Evolutionary conservation across 2,797 vertebrate species (phyloP).

Genomic region (Coregonus ussuriensis): DNA sequence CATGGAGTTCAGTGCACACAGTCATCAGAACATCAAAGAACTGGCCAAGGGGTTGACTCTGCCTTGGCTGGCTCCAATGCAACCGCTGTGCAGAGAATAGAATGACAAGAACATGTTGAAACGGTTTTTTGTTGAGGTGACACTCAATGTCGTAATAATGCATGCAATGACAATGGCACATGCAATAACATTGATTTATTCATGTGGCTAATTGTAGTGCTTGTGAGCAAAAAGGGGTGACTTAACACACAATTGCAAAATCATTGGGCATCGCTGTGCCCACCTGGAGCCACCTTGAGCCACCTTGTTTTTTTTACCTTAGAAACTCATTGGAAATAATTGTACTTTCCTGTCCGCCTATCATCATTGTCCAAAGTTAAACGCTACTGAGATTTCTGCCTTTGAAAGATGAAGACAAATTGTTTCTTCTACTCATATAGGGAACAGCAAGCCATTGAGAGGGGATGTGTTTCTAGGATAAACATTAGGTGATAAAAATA

Average conservation of each 20-base stretch:
- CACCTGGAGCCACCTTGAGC: no score
- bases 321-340: no score
- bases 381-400: slow-evolving; percentile 26
- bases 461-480: slow-evolving; percentile 64
- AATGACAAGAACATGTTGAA: neutral
- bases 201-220: no score
- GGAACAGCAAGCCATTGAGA: slow-evolving; percentile 45
- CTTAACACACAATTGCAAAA: neutral
- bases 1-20: neutral
- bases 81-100: neutral
- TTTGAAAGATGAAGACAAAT: slow-evolving; percentile 57
- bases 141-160: no score
- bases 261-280: neutral
- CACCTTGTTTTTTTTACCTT: no score
- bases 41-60: neutral
- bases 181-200: no score
- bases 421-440: slow-evolving; percentile 48
- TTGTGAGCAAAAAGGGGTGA: neutral
- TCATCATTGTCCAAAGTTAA: no score
- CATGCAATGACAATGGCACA: no score
- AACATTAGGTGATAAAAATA: slow-evolving; percentile 65
- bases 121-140: neutral
- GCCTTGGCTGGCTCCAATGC: neutral
- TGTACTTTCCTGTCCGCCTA: no score
- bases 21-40: neutral